Evolutionary conservation across 2,888 invertebrate genomes (phyloP).

Genomic region (Drosophila prolongata): DNA sequence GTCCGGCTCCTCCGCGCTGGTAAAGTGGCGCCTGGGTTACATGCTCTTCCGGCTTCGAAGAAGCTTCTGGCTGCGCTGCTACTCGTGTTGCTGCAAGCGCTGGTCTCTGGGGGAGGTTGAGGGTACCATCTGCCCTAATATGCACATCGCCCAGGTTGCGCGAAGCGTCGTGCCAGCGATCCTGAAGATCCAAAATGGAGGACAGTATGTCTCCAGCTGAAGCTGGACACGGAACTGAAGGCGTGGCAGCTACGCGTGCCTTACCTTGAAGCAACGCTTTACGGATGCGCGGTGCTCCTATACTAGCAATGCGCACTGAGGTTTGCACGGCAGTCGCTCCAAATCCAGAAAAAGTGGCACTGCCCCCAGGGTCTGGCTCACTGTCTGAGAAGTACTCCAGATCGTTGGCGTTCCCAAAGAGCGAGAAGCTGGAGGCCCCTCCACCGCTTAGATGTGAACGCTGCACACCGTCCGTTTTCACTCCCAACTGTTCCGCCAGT

Average conservation of each 20-base stretch:
- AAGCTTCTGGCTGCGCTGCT: background rate
- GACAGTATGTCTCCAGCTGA: constrained; percentile 87
- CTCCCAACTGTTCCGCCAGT: constrained; percentile 79
- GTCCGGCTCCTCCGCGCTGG: constrained; percentile 86
- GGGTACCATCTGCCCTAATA: constrained; percentile 86
- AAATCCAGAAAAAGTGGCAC: constrained; percentile 80
- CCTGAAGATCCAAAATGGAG: constrained; percentile 89
- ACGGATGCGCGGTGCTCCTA: constrained; percentile 72
- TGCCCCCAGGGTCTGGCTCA: constrained; percentile 81
- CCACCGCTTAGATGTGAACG: constrained; percentile 63
- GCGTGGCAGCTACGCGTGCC: constrained; percentile 46
- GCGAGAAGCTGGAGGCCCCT: constrained; percentile 85
- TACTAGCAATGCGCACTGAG: constrained; percentile 77
- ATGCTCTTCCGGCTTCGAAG: constrained; percentile 45
- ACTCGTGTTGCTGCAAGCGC: background rate
- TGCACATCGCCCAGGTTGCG: constrained; percentile 85
- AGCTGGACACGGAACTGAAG: constrained; percentile 60
- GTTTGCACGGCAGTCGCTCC: constrained; percentile 84
- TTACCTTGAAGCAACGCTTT: constrained; percentile 78
- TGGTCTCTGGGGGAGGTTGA: constrained; percentile 84
- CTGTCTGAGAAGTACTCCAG: constrained; percentile 89
- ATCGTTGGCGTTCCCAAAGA: constrained; percentile 89
- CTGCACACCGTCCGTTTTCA: constrained; percentile 65
- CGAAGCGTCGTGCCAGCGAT: constrained; percentile 88
- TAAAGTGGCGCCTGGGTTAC: constrained; percentile 87